Evolutionary conservation across 2,888 invertebrate species (phyloP).

Genomic region (Aromia moschata): DNA sequence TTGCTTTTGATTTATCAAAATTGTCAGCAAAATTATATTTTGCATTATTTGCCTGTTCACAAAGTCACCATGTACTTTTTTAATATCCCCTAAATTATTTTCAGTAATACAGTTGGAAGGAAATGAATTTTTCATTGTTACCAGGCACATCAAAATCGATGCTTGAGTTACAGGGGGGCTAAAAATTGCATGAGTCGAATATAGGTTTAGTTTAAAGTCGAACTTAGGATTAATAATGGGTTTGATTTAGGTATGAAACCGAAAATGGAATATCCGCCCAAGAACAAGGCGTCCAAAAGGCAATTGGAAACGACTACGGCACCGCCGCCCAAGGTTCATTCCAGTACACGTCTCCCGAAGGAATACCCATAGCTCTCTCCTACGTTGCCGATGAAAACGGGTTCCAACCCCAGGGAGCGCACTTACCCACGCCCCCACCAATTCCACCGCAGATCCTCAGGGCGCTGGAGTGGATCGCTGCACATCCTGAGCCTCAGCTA

Average conservation of each 20-base stretch:
- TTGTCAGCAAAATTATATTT: no score
- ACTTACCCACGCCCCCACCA: conserved; percentile 44
- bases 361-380: conserved; percentile 41
- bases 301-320: conserved; percentile 50
- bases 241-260: conserved; percentile 65
- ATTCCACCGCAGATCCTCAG: conserved; percentile 65
- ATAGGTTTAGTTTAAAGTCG: no score
- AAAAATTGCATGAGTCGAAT: no score
- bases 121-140: no score
- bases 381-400: conserved; percentile 54
- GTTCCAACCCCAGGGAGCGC: conserved; percentile 51
- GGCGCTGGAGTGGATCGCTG: conserved; percentile 69
- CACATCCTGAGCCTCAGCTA: conserved; percentile 31
- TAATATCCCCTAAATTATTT: no score
- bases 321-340: conserved; percentile 64
- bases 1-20: no score
- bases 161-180: no score
- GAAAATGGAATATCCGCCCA: conserved; percentile 70
- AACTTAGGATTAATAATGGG: no score
- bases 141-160: no score
- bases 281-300: conserved; percentile 66
- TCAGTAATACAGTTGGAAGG: no score
- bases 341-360: conserved; percentile 49
- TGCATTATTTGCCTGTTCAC: no score
- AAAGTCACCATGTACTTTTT: no score